phyloP scores from a whole-genome alignment of 2,797 vertebrate species.

The Rallus crepitans region DNA sequence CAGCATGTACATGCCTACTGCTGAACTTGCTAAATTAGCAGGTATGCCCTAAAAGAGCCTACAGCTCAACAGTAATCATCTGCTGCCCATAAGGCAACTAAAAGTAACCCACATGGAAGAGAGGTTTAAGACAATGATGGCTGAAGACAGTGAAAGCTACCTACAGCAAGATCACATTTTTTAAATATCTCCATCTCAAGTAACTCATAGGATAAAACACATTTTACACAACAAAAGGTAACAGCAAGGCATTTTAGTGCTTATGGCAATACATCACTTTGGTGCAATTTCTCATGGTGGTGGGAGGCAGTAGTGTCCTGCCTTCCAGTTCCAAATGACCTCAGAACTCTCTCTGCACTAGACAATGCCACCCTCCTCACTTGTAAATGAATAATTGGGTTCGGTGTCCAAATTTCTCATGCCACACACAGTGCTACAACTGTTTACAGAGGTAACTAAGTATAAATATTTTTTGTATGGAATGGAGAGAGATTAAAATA shows the following conservation, averaged over 20 bases:
- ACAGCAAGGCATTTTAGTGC: neutral
- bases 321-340: neutral
- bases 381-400: neutral
- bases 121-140: neutral
- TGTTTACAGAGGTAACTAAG: neutral
- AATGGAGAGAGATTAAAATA: neutral
- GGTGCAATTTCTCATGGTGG: neutral
- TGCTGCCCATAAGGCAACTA: neutral
- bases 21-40: neutral
- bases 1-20: neutral
- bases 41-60: neutral
- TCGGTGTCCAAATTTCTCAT: neutral
- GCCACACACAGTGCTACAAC: neutral
- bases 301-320: neutral
- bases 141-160: neutral
- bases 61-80: neutral
- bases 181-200: neutral
- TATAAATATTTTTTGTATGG: neutral
- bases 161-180: neutral
- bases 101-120: neutral
- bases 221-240: neutral
- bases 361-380: neutral
- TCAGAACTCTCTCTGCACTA: neutral
- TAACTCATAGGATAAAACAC: neutral
- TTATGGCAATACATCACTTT: neutral